Base-by-base conservation (phyloP, 2,888 invertebrate genomes). In the Stictocephala bisonia region DNA sequence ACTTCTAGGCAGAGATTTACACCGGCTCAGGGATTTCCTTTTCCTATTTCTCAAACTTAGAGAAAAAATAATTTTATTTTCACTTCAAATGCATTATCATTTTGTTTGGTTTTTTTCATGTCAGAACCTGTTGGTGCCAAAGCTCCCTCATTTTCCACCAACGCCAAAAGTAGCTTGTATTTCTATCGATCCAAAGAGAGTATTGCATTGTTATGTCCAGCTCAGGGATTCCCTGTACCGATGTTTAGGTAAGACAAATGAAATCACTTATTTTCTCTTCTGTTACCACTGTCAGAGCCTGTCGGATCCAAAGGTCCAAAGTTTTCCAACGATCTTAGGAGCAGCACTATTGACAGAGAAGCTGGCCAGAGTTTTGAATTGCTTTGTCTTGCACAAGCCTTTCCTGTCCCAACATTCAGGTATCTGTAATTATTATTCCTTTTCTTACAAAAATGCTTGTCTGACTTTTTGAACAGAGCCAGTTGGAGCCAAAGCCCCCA, bases 221-320 rank as follows among this genome's bases (percentile, higher is more conserved):
- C 86, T 35, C 91, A 92, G 83, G 90, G 88, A 11, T 89, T 85
- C 84, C 93, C 93, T 58, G 88, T 91, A 79, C 93, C 93, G 79
- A 82, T 89, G 73, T 90, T 89, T 87, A 90, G 91, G 91, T 75
- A 67, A 53, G 50, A 20, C n/a, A n/a, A n/a, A n/a, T 53, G 2
- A 26, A 29, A 29, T 51, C 51, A 26, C 13, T n/a, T 29, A 24
- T 41, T 66, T n/a, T 41, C n/a, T 13, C 2, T 20, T 41, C 40
- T 22, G 4, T 50, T 71, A 15, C 20, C n/a, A 4, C 66, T 48
- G 26, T 64, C 86, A 90, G 90, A 90, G 84, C 90, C 90, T 22
- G 88, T 90, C 79, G 90, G 90, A 79, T 87, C 87, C 77, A 90
- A 90, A 84, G 87, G 88, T 74, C 90, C 90, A 26, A 88, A 88